Evolutionary conservation across 2,888 invertebrate genomes (phyloP).

Genomic region (Folsomia candida): DNA sequence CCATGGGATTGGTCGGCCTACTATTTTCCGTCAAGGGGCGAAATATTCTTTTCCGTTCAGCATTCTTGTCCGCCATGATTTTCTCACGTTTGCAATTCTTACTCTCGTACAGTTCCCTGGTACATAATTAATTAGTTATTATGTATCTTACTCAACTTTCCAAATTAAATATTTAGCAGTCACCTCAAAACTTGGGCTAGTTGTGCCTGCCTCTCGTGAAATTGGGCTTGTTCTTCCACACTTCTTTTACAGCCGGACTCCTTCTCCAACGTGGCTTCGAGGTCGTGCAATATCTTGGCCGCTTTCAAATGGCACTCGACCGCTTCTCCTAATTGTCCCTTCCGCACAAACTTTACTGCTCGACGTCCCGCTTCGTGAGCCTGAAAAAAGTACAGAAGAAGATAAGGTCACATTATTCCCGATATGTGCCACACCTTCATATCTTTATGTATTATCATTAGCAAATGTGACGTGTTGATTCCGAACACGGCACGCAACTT

Average conservation of each 20-base stretch:
- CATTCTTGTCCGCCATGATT: background rate
- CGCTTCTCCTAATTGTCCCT: constrained; percentile 43
- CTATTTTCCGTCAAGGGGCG: background rate
- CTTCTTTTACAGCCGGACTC: constrained; percentile 42
- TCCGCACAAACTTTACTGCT: constrained; percentile 39
- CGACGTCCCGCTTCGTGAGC: constrained; percentile 46
- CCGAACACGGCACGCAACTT: too few relatives aligned
- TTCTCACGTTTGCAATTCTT: too few relatives aligned
- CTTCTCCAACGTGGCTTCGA: constrained; percentile 28
- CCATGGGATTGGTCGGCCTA: constrained; percentile 9
- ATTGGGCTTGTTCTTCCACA: constrained; percentile 41
- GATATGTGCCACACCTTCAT: too few relatives aligned
- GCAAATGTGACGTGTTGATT: too few relatives aligned
- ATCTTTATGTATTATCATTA: too few relatives aligned
- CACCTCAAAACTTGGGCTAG: constrained; percentile 37
- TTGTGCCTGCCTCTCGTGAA: constrained; percentile 47
- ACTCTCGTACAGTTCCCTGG: background rate
- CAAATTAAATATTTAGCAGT: background rate
- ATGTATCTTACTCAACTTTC: background rate
- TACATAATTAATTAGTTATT: background rate
- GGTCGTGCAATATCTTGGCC: constrained; percentile 36
- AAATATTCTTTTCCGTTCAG: background rate
- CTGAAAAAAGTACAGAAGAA: constrained; percentile 23
- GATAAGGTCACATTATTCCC: background rate
- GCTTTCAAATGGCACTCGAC: constrained; percentile 38